Base-by-base conservation (phyloP, 1,140 invertebrate genomes). In the Neuroterus valhalla region DNA sequence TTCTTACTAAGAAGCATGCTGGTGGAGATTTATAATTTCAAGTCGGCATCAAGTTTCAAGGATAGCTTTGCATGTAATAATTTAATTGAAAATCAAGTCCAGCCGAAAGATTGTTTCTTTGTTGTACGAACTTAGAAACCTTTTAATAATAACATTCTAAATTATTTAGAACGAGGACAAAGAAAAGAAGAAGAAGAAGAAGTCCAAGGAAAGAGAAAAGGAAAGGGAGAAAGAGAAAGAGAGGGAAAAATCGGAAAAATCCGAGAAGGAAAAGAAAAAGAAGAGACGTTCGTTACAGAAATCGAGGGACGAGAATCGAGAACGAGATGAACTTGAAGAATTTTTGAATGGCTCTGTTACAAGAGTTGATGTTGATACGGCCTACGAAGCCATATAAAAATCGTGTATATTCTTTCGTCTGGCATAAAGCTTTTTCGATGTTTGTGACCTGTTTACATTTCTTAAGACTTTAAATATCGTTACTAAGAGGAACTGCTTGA, bases 321-420 rank as follows among this genome's bases (percentile, higher is more conserved):
- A 91, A 73, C 85, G 88, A 52, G 91, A 92, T 72, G 93, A 93
- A 81, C 85, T 94, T 6, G 94, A 94, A 81, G 93, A 94, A 79
- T 95, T 94, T 85, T 87, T 94, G 3, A 92, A 92, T 83, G 92
- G 92, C 11, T 84, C 91, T n/a, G 81, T 82, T 2, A 84, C 83
- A 45, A 84, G 88, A 81, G 82, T 87, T 52, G 82, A 81, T 6
- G 82, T 91, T 38, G 91, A 92, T 71, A 80, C 89, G 45, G 91
- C 91, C 66, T 93, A 93, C 74, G 92, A 93, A 84, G 91, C 92
- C 72, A 91, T 93, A 80, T 90, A 89, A 74, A 31, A 62, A 8
- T 26, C 12, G n/a, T 31, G 4, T 31, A 19, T 31, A 31, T 12
- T 46, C 1, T n/a, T 46, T 45, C 17, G 14, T 44, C 26, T 14